Conservation (phyloP, 2,888 invertebrate species). For the Sphaerophoria taeniata region DNA sequence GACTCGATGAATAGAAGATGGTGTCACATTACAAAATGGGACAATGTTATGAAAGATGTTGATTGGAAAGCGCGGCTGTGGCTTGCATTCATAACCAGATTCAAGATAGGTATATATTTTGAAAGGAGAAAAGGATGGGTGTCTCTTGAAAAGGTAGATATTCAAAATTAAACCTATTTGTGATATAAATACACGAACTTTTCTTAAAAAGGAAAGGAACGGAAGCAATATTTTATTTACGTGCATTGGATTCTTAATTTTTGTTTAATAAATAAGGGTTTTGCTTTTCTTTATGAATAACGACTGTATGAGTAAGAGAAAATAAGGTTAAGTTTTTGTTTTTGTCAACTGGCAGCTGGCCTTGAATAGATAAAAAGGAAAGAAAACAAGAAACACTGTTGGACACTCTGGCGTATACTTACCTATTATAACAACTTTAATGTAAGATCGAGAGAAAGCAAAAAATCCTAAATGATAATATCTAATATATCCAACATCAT, state of each 20-base stretch:
- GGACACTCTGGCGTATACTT: too few species aligned
- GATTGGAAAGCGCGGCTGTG: conserved; percentile 35
- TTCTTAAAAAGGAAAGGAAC: neutral
- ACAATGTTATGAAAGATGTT: conserved; percentile 43
- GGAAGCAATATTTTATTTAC: conserved; percentile 15
- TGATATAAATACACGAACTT: conserved; percentile 10
- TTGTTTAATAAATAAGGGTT: neutral
- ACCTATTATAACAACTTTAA: too few species aligned
- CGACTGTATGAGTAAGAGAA: too few species aligned
- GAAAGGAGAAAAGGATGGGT: neutral
- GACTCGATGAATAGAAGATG: conserved; percentile 36
- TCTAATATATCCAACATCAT: too few species aligned
- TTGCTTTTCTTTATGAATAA: neutral
- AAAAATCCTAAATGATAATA: too few species aligned
- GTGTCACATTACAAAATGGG: conserved; percentile 13
- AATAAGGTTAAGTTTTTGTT: too few species aligned
- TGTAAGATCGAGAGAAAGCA: too few species aligned
- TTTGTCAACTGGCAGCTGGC: too few species aligned
- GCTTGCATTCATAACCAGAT: conserved; percentile 24
- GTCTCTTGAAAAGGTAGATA: neutral
- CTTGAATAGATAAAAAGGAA: too few species aligned
- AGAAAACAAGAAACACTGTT: too few species aligned
- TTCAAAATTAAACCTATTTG: conserved; percentile 14
- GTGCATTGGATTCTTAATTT: neutral
- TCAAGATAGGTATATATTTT: neutral